These are phyloP conservation scores for Fissipunctia ypsillon DNA, from an alignment of 2,888 invertebrate genomes.

Conservation along the genomic window DNA sequence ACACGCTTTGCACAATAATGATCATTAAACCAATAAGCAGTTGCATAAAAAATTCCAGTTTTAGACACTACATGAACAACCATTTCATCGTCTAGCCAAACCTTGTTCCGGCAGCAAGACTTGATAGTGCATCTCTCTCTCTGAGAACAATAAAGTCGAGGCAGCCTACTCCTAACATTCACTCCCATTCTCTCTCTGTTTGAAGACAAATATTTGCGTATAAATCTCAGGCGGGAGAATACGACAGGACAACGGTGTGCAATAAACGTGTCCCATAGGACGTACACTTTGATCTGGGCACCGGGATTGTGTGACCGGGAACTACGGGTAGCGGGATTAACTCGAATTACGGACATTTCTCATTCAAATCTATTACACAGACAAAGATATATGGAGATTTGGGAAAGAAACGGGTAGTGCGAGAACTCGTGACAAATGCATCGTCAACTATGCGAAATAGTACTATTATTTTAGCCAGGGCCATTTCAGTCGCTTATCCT, in stretches of 20 bases:
- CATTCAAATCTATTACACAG: constrained; percentile 39
- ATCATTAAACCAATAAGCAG: not conserved
- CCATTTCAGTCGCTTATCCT: constrained; percentile 6
- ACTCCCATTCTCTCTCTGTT: constrained; percentile 11
- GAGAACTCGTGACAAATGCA: constrained; percentile 1
- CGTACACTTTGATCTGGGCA: constrained; percentile 47
- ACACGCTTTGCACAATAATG: not conserved
- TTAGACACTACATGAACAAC: not conserved
- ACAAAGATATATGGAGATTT: constrained; percentile 6
- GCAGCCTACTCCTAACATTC: not conserved
- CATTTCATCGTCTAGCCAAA: not conserved
- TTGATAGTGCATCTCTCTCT: constrained; percentile 8
- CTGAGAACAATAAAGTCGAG: not conserved
- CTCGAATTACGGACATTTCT: constrained; percentile 28
- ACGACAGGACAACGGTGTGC: constrained; percentile 44
- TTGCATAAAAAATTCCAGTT: not conserved
- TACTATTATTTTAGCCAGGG: not conserved
- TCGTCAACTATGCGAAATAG: constrained; percentile 17
- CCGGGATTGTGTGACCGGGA: constrained; percentile 17
- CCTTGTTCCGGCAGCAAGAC: not conserved
- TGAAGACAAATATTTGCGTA: constrained; percentile 40
- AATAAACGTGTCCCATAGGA: constrained; percentile 54
- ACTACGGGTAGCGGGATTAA: constrained; percentile 3
- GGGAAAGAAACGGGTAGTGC: not conserved
- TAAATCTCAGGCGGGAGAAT: constrained; percentile 37